These are phyloP conservation scores for Erannis defoliaria DNA, from an alignment of 2,888 invertebrate species.

Conservation along the genomic window DNA sequence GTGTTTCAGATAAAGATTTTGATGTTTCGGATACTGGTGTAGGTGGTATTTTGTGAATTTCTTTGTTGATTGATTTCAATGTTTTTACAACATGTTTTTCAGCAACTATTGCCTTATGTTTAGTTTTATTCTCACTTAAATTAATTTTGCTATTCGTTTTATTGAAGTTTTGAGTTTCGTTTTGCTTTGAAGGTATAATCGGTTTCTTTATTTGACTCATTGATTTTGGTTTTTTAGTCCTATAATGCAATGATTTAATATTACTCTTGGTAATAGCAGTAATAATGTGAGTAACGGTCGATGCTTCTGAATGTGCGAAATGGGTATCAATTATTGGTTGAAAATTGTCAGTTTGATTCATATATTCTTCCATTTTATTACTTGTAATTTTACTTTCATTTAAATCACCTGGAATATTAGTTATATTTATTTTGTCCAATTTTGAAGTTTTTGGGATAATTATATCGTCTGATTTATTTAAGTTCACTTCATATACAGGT, in stretches of 20 bases:
- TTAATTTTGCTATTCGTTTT: constrained; percentile 50
- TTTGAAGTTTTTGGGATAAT: constrained; percentile 14
- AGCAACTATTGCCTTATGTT: constrained; percentile 55
- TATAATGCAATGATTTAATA: constrained; percentile 74
- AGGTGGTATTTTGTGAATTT: constrained; percentile 81
- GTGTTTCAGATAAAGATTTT: constrained; percentile 63
- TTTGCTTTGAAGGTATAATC: constrained; percentile 48
- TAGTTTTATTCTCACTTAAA: constrained; percentile 61
- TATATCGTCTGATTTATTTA: constrained; percentile 16
- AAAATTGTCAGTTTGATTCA: neutral
- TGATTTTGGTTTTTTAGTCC: constrained; percentile 77
- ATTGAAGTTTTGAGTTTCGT: constrained; percentile 48
- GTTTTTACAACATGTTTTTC: constrained; percentile 66
- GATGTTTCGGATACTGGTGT: constrained; percentile 83
- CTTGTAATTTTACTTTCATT: neutral
- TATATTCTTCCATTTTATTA: constrained; percentile 1
- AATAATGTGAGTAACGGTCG: constrained; percentile 64
- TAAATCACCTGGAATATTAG: neutral
- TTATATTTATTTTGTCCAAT: neutral
- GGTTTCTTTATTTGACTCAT: constrained; percentile 76
- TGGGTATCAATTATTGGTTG: constrained; percentile 25
- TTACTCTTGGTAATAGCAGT: constrained; percentile 77
- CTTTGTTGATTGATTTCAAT: constrained; percentile 82
- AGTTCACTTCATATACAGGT: constrained; percentile 14
- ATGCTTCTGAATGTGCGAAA: constrained; percentile 47